Conservation (phyloP, 1,140 invertebrate genomes). For the Atta texana region DNA sequence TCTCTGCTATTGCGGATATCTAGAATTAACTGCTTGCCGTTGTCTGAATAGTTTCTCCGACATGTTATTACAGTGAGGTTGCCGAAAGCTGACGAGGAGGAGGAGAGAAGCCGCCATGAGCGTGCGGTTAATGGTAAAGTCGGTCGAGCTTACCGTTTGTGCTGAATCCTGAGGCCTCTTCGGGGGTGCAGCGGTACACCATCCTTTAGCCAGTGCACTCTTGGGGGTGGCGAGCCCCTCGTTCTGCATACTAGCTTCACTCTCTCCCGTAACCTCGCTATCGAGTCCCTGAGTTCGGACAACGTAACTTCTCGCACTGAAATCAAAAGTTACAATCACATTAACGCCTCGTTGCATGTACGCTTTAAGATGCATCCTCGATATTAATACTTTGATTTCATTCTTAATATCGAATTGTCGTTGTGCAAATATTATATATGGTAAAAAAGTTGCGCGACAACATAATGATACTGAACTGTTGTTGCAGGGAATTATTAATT, state of each 20-base stretch:
- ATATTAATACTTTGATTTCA: too few relatives aligned
- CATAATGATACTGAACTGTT: too few relatives aligned
- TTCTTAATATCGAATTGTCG: too few relatives aligned
- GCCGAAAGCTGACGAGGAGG: conserved; percentile 33
- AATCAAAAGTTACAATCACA: conserved; percentile 74
- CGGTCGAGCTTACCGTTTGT: conserved; percentile 83
- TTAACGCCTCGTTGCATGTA: conserved; percentile 24
- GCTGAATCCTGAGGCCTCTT: conserved; percentile 86
- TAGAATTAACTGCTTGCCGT: conserved; percentile 52
- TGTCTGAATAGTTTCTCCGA: conserved; percentile 48
- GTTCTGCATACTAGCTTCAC: conserved; percentile 90
- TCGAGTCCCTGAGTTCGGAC: conserved; percentile 85
- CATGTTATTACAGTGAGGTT: conserved; percentile 34
- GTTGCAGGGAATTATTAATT: too few relatives aligned
- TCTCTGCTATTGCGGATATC: conserved; percentile 46
- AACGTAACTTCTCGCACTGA: conserved; percentile 85
- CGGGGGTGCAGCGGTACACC: conserved; percentile 87
- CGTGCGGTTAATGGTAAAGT: conserved; percentile 30
- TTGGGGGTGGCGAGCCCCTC: conserved; percentile 89
- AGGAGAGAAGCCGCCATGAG: background rate
- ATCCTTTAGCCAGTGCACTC: conserved; percentile 91
- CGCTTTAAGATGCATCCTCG: background rate
- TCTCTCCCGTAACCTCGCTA: conserved; percentile 86
- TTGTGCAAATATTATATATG: too few relatives aligned
- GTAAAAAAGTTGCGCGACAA: too few relatives aligned